These are phyloP conservation scores for Melanogrammus aeglefinus DNA, from an alignment of 2,797 vertebrate species.

Conservation along the genomic window DNA sequence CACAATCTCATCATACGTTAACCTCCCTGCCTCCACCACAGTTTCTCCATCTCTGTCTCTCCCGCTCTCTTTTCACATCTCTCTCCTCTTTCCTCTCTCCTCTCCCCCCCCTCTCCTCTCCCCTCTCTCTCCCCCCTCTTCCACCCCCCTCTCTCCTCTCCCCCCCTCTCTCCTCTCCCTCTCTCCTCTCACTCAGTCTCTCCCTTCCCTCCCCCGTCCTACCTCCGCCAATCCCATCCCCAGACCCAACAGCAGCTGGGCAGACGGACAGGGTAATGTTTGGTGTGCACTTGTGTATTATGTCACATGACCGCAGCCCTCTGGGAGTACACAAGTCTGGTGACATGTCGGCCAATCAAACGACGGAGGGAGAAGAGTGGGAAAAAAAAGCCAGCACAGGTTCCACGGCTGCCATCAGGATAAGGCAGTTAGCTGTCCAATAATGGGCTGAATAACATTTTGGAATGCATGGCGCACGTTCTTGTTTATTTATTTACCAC, in stretches of 20 bases:
- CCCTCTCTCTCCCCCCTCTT: slow-evolving; percentile 20
- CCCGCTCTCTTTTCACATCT: slow-evolving; percentile 29
- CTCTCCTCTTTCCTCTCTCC: slow-evolving; percentile 10
- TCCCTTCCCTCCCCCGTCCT: slow-evolving; percentile 40
- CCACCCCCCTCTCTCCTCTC: slow-evolving; percentile 32
- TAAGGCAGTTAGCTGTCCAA: too few relatives aligned
- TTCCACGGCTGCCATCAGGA: too few relatives aligned
- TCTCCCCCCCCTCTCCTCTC: slow-evolving; percentile 17
- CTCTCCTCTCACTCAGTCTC: slow-evolving; percentile 27
- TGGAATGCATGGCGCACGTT: too few relatives aligned
- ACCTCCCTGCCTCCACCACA: slow-evolving; percentile 41
- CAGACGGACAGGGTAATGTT: slow-evolving; percentile 33
- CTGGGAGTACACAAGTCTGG: slow-evolving; percentile 50
- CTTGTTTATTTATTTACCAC: too few relatives aligned
- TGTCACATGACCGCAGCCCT: slow-evolving; percentile 23
- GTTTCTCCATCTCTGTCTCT: slow-evolving; percentile 36
- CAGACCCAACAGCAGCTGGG: slow-evolving; percentile 54
- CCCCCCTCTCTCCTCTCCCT: slow-evolving; percentile 33
- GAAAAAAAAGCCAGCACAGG: too few relatives aligned
- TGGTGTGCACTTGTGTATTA: not conserved
- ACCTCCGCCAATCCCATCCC: slow-evolving; percentile 17
- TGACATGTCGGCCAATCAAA: slow-evolving; percentile 55
- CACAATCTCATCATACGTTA: slow-evolving; percentile 66
- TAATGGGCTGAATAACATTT: too few relatives aligned
- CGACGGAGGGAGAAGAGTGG: slow-evolving; percentile 28